Evolutionary conservation across 2,113 vertebrate genomes (phyloP), one percentile per base, ranked within the genome.

Genomic region (Xiphias gladius): DNA sequence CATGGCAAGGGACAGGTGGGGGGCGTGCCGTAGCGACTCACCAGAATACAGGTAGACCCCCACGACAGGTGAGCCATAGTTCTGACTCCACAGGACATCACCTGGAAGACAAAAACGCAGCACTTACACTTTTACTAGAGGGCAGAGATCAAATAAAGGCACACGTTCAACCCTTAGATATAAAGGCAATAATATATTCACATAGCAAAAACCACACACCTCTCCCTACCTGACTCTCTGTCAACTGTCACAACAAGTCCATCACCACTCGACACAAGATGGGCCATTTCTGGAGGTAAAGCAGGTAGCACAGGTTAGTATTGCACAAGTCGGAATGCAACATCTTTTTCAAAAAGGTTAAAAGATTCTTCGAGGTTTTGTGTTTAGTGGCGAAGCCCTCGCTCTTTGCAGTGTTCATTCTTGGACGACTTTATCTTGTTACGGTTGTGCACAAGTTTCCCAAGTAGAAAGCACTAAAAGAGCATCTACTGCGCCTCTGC

Each of bases 221-320:
- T 85, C 73, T 66, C 37, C 87, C 80, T 87, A 94, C 94, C 93
- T 88, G 96, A 96, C 82, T 95, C 96, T 57, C 96, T 96, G 92
- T 97, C 97, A 79, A 99, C 96, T 0, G 98, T 98, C 72, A 99
- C 97, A 89, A 99, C 95, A 58, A 99, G 95, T 28, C 97, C 97
- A 0, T 97, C 97, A 0, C 97, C 97, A 0, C 97, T 99, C 0
- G 98, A 98, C 7, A 96, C 94, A 5, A 99, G 96, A 85, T 99
- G 96, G 54, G 97, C 96, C 96, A 97, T 95, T 80, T 97, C 98
- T 99, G 93, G 1, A 72, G 3, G 39, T 4, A 69, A 8, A 78
- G n/a, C 26, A 84, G 46, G 48, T 2, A 24, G 10, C 26, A 65
- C 48, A 46, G 1, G 64, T 83, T 17, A 84, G 69, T 32, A 9